phyloP scores from a whole-genome alignment of 2,888 invertebrate genomes.

The Apodemia zela region DNA sequence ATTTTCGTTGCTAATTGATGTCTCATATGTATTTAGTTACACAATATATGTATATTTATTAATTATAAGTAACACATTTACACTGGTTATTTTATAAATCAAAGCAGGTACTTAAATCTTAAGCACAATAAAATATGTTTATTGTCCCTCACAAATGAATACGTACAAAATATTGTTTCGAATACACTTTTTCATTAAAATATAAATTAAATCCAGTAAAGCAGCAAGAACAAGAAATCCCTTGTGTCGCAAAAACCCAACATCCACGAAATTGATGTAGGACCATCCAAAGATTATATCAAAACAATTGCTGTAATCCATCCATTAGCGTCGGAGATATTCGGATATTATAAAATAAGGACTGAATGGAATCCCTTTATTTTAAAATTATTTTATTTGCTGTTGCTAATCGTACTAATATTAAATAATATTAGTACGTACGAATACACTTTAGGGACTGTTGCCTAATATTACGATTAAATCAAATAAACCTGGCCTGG shows the following conservation, averaged over 20 bases:
- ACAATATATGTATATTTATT: background rate
- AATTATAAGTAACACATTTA: background rate
- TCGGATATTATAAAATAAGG: background rate
- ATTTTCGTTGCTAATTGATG: background rate
- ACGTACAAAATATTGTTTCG: background rate
- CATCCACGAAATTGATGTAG: background rate
- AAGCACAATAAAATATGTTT: background rate
- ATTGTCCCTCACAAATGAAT: background rate
- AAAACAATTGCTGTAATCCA: background rate
- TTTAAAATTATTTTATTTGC: too few relatives aligned
- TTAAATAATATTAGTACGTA: too few relatives aligned
- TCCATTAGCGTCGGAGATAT: background rate
- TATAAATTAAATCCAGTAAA: slow-evolving; percentile 16
- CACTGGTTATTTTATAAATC: background rate
- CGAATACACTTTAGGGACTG: too few relatives aligned
- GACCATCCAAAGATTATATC: background rate
- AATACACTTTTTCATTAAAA: background rate
- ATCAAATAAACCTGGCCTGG: too few relatives aligned
- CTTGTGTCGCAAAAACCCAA: slow-evolving; percentile 2
- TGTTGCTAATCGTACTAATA: background rate
- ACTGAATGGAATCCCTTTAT: background rate
- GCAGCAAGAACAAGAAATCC: background rate
- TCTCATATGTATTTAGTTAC: background rate
- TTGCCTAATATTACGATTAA: too few relatives aligned
- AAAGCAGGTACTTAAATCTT: background rate